Percentiles rank a stretch among this genome's conserved stretches.
These are phyloP conservation scores for Lepidurus packardi DNA, from an alignment of 1,140 invertebrate species.

Conservation along the genomic window DNA sequence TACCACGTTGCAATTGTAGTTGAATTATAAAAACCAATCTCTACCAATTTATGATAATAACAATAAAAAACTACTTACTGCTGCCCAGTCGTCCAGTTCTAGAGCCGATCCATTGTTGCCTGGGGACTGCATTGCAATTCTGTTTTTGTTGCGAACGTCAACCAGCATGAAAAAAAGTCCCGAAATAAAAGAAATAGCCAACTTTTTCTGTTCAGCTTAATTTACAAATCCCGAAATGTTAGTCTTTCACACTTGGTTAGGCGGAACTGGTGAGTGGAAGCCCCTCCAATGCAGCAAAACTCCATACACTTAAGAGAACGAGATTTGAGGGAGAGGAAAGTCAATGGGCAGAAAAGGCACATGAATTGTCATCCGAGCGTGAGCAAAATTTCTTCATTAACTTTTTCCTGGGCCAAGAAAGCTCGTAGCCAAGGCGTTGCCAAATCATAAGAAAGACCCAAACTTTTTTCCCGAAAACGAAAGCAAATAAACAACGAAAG, in stretches of 20 bases:
- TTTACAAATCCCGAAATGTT: conserved; percentile 1
- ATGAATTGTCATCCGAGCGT: conserved; percentile 9
- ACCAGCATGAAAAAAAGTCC: background rate
- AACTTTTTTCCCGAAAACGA: too few species aligned
- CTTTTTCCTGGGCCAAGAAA: background rate
- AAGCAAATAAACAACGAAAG: too few species aligned
- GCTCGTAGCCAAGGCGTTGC: too few species aligned
- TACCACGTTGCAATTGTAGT: too few species aligned
- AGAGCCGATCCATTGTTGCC: too few species aligned
- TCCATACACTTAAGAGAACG: background rate
- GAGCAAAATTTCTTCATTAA: conserved; percentile 10
- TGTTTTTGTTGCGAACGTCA: too few species aligned
- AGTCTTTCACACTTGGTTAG: background rate
- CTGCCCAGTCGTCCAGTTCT: too few species aligned
- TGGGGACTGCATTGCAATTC: too few species aligned
- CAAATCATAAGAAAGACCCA: too few species aligned
- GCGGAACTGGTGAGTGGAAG: background rate
- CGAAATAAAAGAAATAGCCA: background rate
- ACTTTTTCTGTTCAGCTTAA: background rate
- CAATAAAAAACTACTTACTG: too few species aligned
- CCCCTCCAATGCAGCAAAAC: background rate
- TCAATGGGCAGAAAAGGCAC: background rate
- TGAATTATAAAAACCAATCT: too few species aligned
- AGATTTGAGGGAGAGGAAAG: background rate
- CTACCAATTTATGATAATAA: too few species aligned